phyloP scores from a whole-genome alignment of 2,797 vertebrate genomes.

The Vipera ursinii region DNA sequence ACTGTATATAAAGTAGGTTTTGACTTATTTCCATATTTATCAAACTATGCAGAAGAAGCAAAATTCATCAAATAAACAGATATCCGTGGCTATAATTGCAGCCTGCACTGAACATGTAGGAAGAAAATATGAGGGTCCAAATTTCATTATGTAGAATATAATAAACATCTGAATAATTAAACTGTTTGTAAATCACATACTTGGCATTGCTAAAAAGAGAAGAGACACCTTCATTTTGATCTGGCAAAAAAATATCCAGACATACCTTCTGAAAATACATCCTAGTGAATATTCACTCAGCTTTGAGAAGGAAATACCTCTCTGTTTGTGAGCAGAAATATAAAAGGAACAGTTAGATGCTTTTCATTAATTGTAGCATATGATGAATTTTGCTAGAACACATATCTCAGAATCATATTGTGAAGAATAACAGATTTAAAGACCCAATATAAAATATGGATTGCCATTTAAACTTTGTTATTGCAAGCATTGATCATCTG shows the following conservation, averaged over 20 bases:
- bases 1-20: constrained; percentile 93
- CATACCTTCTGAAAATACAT: constrained; percentile 42
- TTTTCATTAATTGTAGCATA: constrained; percentile 59
- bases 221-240: constrained; percentile 74
- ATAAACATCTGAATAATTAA: constrained; percentile 92
- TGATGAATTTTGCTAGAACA: constrained; percentile 42
- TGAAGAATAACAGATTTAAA: constrained; percentile 46
- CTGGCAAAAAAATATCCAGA: constrained; percentile 57
- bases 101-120: constrained; percentile 78
- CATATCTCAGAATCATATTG: constrained; percentile 33
- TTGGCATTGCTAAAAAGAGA: constrained; percentile 76
- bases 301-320: constrained; percentile 48
- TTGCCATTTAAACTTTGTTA: constrained; percentile 42
- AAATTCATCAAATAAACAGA: constrained; percentile 99
- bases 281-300: constrained; percentile 59
- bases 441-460: constrained; percentile 36
- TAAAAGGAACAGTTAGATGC: constrained; percentile 46
- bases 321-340: constrained; percentile 55
- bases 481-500: constrained; percentile 37
- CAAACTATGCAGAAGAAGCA: constrained; percentile 88
- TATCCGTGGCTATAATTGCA: constrained; percentile 92
- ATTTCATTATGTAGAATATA: constrained; percentile 88
- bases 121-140: constrained; percentile 84
- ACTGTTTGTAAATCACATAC: constrained; percentile 80
- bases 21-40: constrained; percentile 98